Conservation (phyloP, 2,888 invertebrate species). For the Thelaira solivaga region DNA sequence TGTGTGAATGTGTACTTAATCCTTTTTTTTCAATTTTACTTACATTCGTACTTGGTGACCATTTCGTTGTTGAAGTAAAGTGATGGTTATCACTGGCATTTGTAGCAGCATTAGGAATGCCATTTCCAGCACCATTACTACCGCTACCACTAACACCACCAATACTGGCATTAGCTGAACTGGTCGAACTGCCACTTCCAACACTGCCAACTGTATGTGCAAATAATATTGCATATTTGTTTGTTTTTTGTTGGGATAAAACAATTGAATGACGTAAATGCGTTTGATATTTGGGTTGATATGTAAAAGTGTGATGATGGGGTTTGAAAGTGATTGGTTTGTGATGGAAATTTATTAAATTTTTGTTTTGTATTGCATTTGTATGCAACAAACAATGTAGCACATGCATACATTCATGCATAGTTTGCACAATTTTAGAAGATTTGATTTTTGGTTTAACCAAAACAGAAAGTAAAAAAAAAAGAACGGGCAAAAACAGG, state of each 20-base stretch:
- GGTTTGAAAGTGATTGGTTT: conserved; percentile 50
- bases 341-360: conserved; percentile 73
- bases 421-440: conserved; percentile 23
- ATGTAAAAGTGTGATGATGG: conserved; percentile 31
- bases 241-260: background rate
- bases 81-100: conserved; percentile 70
- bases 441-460: conserved; percentile 49
- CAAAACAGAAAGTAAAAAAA: background rate
- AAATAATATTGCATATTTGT: background rate
- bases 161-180: conserved; percentile 64
- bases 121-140: conserved; percentile 54
- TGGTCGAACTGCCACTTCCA: conserved; percentile 69
- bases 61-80: conserved; percentile 74
- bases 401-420: background rate
- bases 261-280: conserved; percentile 18
- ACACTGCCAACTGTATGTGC: conserved; percentile 69
- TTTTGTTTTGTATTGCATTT: conserved; percentile 50
- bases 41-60: conserved; percentile 76
- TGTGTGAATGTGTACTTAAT: background rate
- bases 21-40: conserved; percentile 69
- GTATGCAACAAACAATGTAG: conserved; percentile 19
- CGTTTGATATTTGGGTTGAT: conserved; percentile 21
- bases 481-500: background rate
- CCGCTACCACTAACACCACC: conserved; percentile 62
- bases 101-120: conserved; percentile 48